Evolutionary conservation across 1,140 invertebrate genomes (phyloP), one percentile per base, ranked within the genome.

Genomic region (Ectropis grisescens): DNA sequence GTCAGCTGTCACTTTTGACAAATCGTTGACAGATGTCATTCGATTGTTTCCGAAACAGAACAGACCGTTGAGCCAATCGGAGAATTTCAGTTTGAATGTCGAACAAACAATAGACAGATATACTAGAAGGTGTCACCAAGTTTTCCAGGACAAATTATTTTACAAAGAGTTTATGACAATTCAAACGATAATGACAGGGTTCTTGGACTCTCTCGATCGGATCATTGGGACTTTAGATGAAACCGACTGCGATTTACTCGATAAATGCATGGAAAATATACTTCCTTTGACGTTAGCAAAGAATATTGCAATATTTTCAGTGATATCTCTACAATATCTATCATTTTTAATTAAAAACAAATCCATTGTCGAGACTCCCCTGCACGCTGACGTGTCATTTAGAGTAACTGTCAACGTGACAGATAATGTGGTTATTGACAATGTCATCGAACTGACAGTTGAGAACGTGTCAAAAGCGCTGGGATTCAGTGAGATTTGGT

Each of bases 291-390:
- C 44, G 4, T 39, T 82, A 24, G 49, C 65, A n/a, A 65, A 68
- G 12, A 78, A 66, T 41, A 61, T 83, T 15, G 61, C 75, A 1
- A 47, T 72, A n/a, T 82, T 76, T 37, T 68, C 62, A 0, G 70
- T 83, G 0, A 76, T 83, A 1, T 83, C 82, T 0, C 33, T 83
- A n/a, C 82, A 83, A 38, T 83, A 83, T 50, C 49, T 80, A 7
- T 75, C 74, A 4, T 83, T 82, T 62, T 57, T 83, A 37, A 82
- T 83, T 2, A 82, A 82, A 37, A 75, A 81, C 40, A 76, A 70
- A 32, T 71, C 54, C 27, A 48, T 75, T 1, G 72, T 78, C 0
- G 70, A 80, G 28, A 67, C 54, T 22, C 72, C 62, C 0, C 53
- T 67, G 0, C 50, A 62, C 3, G 50, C 54, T 3, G 78, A 81